Base-by-base conservation (phyloP, 2,797 vertebrate genomes). In the Clarias pachynema region DNA sequence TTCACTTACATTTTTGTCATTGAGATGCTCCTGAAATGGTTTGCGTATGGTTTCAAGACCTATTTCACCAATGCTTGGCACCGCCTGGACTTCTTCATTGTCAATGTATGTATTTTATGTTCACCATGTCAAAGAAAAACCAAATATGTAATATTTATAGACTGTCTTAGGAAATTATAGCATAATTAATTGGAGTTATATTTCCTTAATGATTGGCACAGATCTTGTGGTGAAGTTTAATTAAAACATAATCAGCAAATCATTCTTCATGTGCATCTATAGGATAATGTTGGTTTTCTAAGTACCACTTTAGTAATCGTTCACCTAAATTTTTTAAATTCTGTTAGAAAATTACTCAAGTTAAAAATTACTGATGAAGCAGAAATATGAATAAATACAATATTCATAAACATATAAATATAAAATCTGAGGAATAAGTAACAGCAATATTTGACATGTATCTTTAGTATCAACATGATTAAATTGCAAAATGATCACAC, bases 51-150 rank as follows among this genome's bases (percentile, higher is more conserved):
- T 79, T 99, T 96, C 93, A 96, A 97, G 89, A 95, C 96, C 16
- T 99, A 99, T 89, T 99, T 99, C 94, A 99, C 97, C 88, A 98
- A 98, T 0, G 97, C 97, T 0, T 99, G 98, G 98, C 98, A 97
- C 93, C 98, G 97, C 97, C 95, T 99, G 0, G 98, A 99, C 91
- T 99, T 99, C 91, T 96, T 99, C 87, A 98, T 99, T 0, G 97
- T 99, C 3, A 97, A 97, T 0, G 98, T 99, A 92, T 94, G 98
- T 53, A 14, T 53, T 53, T 66, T 26, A 74, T 59, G 20, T 69
- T 82, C n/a, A n/a, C 26, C 49, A n/a, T n/a, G 6, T 5, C 29
- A 9, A 70, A 34, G 62, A 37, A 16, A 79, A 63, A 40, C 3
- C 22, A 26, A 29, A n/a, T 63, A 26, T 37, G 56, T 2, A 63